phyloP scores from a whole-genome alignment of 2,797 vertebrate species.

The Denticeps clupeoides region DNA sequence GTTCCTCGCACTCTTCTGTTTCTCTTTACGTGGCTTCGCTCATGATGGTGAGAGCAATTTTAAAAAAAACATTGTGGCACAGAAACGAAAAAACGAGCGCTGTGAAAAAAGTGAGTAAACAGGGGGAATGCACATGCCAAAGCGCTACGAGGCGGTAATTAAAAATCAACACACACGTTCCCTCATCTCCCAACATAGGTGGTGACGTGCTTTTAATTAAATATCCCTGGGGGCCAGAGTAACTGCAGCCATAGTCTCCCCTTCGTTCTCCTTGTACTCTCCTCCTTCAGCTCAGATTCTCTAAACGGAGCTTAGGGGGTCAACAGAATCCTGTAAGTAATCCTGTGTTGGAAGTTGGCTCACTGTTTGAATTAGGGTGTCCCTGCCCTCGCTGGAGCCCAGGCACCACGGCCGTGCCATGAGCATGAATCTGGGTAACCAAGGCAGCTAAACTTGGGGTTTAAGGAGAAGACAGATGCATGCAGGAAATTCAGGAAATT shows the following conservation, averaged over 20 bases:
- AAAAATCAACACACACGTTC: neutral
- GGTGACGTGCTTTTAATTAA: constrained; percentile 2
- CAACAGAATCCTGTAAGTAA: constrained; percentile 23
- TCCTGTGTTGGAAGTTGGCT: constrained; percentile 16
- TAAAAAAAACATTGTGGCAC: too few relatives aligned
- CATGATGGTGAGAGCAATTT: too few relatives aligned
- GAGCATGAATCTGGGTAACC: too few relatives aligned
- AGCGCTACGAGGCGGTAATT: constrained; percentile 2
- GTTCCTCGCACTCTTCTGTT: too few relatives aligned
- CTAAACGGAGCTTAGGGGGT: constrained; percentile 23
- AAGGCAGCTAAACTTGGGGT: too few relatives aligned
- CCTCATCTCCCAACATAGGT: constrained; percentile 3
- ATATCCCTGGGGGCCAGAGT: neutral
- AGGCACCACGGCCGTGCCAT: constrained; percentile 5
- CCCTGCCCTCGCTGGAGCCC: constrained; percentile 10
- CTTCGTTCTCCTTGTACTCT: constrained; percentile 1
- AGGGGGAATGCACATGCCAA: neutral
- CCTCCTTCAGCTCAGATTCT: constrained; percentile 11
- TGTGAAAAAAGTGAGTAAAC: constrained; percentile 1
- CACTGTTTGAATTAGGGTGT: constrained; percentile 24
- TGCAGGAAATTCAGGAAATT: too few relatives aligned
- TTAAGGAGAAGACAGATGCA: too few relatives aligned
- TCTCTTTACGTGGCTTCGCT: too few relatives aligned
- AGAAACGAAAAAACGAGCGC: too few relatives aligned
- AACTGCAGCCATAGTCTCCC: neutral